Base-by-base conservation (phyloP, 2,797 vertebrate species). In the Sebastes dallii region DNA sequence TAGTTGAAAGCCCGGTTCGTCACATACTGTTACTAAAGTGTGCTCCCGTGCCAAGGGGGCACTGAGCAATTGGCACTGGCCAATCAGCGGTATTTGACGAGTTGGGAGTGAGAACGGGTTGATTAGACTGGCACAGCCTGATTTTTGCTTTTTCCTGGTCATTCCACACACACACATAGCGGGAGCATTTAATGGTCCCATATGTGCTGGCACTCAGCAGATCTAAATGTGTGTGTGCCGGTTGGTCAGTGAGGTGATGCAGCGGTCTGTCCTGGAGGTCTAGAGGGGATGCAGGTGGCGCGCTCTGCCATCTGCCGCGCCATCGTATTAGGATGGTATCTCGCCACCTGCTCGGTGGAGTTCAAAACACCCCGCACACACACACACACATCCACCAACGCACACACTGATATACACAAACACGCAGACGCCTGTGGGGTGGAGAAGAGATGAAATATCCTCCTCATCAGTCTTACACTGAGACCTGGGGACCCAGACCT, bases 261-360 rank as follows among this genome's bases (percentile, higher is more conserved):
- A 27, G 55, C 46, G 66, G 64, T 85, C 82, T 85, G 84, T 90
- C 89, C 91, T 92, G 75, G 59, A 88, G 88, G 88, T 92, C 85
- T 76, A 70, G 85, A 80, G 84, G 83, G 85, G 86, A 83, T 91
- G 90, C 94, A 93, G 91, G 92, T 95, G 94, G 88, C 75, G 29
- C 2, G 3, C 66, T 86, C 84, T 42, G 69, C 92, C 91, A 93
- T 93, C 91, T 94, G 91, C 77, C 55, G 8, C 66, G 74, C 86
- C 58, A 82, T 69, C 66, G 8, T 86, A 93, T 92, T 92, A 93
- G 77, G 73, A 80, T 42, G 2, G 68, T 86, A 77, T 87, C 78
- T 88, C 85, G 82, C 81, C 92, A 93, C 86, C 91, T 94, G 89
- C 88, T 90, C 58, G 1, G 59, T 27, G 18, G n/a, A 78, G 77